A percentile compares a stretch with the other conserved stretches of the same genome.
These are phyloP conservation scores for Tapirus indicus DNA, from an alignment of 2,797 vertebrate species.

Conservation along the genomic window DNA sequence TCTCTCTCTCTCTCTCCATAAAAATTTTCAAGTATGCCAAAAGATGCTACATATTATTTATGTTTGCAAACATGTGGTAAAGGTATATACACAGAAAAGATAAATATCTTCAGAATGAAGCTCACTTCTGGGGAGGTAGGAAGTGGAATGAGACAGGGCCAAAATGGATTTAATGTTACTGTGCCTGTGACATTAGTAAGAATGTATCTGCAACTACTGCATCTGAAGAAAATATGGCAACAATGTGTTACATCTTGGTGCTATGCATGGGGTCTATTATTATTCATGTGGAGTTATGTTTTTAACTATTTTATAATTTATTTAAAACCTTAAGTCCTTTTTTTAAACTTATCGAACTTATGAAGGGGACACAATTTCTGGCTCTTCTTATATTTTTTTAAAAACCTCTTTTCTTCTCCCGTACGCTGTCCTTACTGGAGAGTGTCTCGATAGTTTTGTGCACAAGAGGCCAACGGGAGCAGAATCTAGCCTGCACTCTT, in stretches of 20 bases:
- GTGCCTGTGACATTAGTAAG: background rate
- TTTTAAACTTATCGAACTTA: background rate
- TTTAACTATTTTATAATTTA: constrained; percentile 22
- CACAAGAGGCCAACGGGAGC: background rate
- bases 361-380: background rate
- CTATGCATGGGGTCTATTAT: background rate
- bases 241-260: background rate
- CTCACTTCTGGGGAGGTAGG: background rate
- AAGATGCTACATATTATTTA: background rate
- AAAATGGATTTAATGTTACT: background rate
- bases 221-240: background rate
- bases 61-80: background rate
- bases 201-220: background rate
- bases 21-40: background rate
- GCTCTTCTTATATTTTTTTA: background rate
- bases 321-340: background rate
- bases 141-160: background rate
- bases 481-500: background rate
- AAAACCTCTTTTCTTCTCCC: background rate
- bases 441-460: background rate
- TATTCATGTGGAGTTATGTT: background rate
- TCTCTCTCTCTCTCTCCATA: background rate
- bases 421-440: background rate
- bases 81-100: background rate
- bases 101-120: background rate